Percentiles rank a stretch among this genome's conserved stretches.
These are phyloP conservation scores for Prunella fulvescens DNA, from an alignment of 2,113 vertebrate species.

Conservation along the genomic window DNA sequence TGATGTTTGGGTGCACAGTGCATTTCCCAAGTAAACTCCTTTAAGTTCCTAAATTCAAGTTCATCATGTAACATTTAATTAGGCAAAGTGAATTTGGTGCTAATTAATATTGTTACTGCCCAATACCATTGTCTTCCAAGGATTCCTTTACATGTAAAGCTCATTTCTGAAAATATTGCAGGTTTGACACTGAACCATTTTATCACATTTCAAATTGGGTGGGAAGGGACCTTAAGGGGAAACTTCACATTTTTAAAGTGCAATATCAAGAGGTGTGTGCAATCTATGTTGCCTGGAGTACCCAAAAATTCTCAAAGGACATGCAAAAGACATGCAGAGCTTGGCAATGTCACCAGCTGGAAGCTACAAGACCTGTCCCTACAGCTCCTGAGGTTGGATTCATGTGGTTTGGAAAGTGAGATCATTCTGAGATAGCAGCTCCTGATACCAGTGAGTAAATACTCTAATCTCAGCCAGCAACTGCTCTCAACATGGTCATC, in stretches of 20 bases:
- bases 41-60: background rate
- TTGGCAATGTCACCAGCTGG: background rate
- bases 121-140: fast-evolving
- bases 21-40: background rate
- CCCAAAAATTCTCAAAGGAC: background rate
- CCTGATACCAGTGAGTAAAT: background rate
- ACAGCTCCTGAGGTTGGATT: background rate
- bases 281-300: background rate
- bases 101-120: background rate
- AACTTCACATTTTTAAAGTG: background rate
- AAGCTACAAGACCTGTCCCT: background rate
- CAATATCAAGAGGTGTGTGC: background rate
- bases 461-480: background rate
- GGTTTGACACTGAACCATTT: background rate
- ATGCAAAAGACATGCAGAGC: background rate
- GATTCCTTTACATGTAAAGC: background rate
- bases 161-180: background rate
- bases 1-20: background rate
- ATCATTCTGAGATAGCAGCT: background rate
- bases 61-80: background rate
- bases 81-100: background rate
- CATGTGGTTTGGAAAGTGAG: background rate
- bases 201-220: background rate
- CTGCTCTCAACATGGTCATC: background rate
- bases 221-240: no score